Evolutionary conservation across 1,140 invertebrate species (phyloP).

Genomic region (Mylabris phalerata): DNA sequence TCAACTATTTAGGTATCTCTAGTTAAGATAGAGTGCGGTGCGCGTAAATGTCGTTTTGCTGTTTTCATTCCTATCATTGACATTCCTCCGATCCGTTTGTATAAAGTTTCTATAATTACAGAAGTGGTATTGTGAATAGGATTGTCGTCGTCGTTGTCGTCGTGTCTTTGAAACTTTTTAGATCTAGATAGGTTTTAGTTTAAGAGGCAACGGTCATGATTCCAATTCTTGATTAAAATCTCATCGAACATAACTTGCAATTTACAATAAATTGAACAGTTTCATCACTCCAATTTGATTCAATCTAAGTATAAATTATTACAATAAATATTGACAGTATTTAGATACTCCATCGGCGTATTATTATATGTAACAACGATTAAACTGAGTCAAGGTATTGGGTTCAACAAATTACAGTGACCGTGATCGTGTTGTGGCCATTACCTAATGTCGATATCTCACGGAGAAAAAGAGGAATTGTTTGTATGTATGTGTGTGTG

Average conservation of each 20-base stretch:
- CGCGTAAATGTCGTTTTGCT: no score
- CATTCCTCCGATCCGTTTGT: slow-evolving; percentile 1
- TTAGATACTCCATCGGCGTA: background rate
- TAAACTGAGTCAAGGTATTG: slow-evolving; percentile 30
- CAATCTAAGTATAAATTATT: no score
- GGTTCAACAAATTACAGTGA: slow-evolving; percentile 38
- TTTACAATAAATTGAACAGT: no score
- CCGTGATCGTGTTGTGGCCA: slow-evolving; percentile 34
- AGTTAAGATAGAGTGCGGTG: no score
- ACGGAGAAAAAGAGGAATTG: slow-evolving; percentile 21
- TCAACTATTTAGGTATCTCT: background rate
- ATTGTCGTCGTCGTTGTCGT: background rate
- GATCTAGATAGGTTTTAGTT: slow-evolving; percentile 18
- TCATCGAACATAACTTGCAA: no score
- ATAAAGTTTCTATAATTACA: slow-evolving; percentile 27
- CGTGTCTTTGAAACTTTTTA: slow-evolving; percentile 11
- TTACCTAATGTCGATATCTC: slow-evolving; percentile 36
- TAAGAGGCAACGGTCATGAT: slow-evolving; percentile 18
- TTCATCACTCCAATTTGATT: no score
- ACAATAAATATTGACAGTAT: no score
- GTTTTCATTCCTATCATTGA: background rate
- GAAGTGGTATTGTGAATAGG: slow-evolving; percentile 25
- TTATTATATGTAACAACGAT: slow-evolving; percentile 25
- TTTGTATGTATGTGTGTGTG: no score
- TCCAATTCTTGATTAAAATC: slow-evolving; percentile 15